These are phyloP conservation scores for Argyresthia goedartella DNA, from an alignment of 2,888 invertebrate species.

Conservation along the genomic window DNA sequence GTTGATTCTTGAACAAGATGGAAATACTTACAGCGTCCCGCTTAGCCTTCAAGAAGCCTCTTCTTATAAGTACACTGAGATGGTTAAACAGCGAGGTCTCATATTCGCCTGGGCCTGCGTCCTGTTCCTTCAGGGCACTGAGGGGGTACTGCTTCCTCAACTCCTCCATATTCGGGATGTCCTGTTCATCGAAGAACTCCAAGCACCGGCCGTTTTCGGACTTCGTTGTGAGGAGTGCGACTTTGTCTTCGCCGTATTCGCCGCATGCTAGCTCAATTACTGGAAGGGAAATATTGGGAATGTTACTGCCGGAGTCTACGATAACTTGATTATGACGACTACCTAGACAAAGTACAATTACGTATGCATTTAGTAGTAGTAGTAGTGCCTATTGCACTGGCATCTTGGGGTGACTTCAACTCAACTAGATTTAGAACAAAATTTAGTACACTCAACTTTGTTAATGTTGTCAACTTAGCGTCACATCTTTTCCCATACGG, in stretches of 20 bases:
- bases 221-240: slow-evolving; percentile 73
- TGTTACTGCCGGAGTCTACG: neutral
- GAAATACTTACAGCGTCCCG: slow-evolving; percentile 74
- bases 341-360: no score
- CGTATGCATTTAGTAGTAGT: no score
- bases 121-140: slow-evolving; percentile 49
- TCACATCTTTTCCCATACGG: no score
- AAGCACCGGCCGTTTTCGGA: slow-evolving; percentile 78
- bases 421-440: no score
- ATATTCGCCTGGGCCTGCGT: slow-evolving; percentile 60
- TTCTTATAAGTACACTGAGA: slow-evolving; percentile 75
- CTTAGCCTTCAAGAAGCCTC: slow-evolving; percentile 81
- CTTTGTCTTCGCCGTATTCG: slow-evolving; percentile 88
- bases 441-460: no score
- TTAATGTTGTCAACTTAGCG: no score
- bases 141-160: slow-evolving; percentile 70
- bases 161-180: slow-evolving; percentile 68
- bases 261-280: slow-evolving; percentile 94
- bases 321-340: no score
- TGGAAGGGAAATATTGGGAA: slow-evolving; percentile 40
- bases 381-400: no score
- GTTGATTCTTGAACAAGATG: no score
- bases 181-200: slow-evolving; percentile 76
- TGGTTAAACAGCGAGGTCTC: slow-evolving; percentile 81
- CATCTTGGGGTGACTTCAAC: no score